These are phyloP conservation scores for Bufo gargarizans DNA, from an alignment of 2,113 vertebrate species.

Conservation along the genomic window DNA sequence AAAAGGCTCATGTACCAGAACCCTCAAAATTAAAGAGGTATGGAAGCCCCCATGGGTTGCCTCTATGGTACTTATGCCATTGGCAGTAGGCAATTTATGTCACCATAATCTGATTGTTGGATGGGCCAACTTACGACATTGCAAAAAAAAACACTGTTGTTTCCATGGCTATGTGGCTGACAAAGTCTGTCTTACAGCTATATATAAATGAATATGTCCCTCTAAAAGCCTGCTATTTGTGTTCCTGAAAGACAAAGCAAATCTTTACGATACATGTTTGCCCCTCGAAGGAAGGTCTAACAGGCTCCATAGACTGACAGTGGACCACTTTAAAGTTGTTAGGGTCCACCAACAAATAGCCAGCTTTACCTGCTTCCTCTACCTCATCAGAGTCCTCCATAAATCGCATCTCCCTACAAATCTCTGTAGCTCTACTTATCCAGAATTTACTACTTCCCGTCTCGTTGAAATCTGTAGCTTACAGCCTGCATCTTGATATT, in stretches of 20 bases:
- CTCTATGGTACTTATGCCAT: neutral
- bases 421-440: neutral
- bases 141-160: neutral
- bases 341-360: neutral
- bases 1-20: too few relatives aligned
- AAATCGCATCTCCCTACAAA: neutral
- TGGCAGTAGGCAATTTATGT: neutral
- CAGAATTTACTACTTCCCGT: neutral
- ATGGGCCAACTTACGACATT: slow-evolving; percentile 6
- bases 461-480: neutral
- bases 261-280: neutral
- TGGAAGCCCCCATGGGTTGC: too few relatives aligned
- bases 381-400: neutral
- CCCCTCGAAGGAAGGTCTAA: neutral
- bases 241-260: neutral
- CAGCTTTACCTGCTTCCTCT: neutral
- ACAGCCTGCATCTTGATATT: neutral
- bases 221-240: neutral
- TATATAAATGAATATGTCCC: neutral
- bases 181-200: slow-evolving; percentile 5
- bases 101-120: neutral
- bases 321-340: neutral
- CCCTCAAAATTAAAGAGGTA: too few relatives aligned
- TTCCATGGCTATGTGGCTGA: neutral
- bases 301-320: neutral